Evolutionary conservation across 2,888 invertebrate genomes (phyloP).

Genomic region (Resseliella maxima): DNA sequence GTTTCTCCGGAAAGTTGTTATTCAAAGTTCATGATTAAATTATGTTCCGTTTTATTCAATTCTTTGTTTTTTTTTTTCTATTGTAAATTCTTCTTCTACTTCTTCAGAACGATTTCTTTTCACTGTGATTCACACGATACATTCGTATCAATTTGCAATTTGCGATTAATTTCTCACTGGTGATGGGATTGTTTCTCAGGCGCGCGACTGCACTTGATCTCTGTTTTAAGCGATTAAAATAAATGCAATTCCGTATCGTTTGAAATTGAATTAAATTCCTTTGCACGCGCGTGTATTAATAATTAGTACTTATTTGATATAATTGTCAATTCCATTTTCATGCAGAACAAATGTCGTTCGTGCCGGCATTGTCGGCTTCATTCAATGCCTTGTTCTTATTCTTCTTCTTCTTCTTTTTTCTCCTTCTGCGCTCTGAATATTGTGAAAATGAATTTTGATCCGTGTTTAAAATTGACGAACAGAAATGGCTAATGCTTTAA

Average conservation of each 20-base stretch:
- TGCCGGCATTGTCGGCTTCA: neutral
- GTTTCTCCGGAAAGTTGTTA: neutral
- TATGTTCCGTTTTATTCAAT: constrained; percentile 3
- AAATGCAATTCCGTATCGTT: constrained; percentile 15
- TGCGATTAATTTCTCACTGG: too few species aligned
- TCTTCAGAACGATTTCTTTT: too few species aligned
- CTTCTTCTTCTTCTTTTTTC: neutral
- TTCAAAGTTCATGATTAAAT: constrained; percentile 51
- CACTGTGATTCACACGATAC: too few species aligned
- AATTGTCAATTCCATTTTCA: constrained; percentile 48
- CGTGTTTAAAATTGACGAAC: too few species aligned
- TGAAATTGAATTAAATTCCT: neutral
- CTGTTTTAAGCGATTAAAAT: neutral
- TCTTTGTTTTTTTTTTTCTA: neutral
- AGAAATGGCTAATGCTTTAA: neutral
- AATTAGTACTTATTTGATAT: constrained; percentile 48
- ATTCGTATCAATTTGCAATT: too few species aligned
- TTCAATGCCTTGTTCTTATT: neutral
- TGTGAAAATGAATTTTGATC: too few species aligned
- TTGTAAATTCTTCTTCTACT: too few species aligned
- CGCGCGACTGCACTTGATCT: neutral
- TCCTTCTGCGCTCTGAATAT: neutral
- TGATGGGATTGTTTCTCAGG: too few species aligned
- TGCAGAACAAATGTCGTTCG: constrained; percentile 47
- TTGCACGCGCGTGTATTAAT: constrained; percentile 29